phyloP scores from a whole-genome alignment of 2,888 invertebrate genomes.

The Caenorhabditis sinica region DNA sequence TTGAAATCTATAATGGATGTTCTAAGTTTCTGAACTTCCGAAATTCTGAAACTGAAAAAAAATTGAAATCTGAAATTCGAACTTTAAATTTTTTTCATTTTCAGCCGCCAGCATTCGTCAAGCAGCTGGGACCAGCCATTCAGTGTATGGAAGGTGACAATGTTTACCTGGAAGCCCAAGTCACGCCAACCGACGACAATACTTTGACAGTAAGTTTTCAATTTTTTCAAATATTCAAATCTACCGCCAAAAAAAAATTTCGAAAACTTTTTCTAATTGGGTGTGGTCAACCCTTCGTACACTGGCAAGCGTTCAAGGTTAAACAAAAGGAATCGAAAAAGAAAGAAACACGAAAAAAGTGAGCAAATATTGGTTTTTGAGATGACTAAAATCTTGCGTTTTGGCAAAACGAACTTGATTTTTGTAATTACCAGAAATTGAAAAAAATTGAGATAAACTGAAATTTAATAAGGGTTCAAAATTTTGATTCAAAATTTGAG shows the following conservation, averaged over 20 bases:
- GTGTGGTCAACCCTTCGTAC: constrained; percentile 22
- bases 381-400: constrained; percentile 60
- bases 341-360: constrained; percentile 32
- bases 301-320: constrained; percentile 36
- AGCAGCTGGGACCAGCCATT: constrained; percentile 75
- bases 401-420: not conserved
- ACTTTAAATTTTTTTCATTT: not conserved
- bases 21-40: not conserved
- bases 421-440: not conserved
- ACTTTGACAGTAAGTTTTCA: constrained; percentile 74
- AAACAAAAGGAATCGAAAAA: constrained; percentile 30
- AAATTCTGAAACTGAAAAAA: not conserved
- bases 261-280: not conserved
- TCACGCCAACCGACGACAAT: constrained; percentile 85
- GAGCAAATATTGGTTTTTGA: constrained; percentile 53
- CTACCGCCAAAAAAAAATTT: not conserved
- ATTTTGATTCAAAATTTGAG: too few species aligned
- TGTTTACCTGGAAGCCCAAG: constrained; percentile 85
- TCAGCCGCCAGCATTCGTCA: constrained; percentile 79
- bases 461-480: not conserved
- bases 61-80: too few species aligned
- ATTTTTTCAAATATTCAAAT: not conserved
- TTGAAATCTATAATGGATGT: too few species aligned
- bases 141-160: constrained; percentile 85
- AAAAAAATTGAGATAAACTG: not conserved